Conservation (phyloP, 2,797 vertebrate genomes). For the Leptoclinus maculatus region DNA sequence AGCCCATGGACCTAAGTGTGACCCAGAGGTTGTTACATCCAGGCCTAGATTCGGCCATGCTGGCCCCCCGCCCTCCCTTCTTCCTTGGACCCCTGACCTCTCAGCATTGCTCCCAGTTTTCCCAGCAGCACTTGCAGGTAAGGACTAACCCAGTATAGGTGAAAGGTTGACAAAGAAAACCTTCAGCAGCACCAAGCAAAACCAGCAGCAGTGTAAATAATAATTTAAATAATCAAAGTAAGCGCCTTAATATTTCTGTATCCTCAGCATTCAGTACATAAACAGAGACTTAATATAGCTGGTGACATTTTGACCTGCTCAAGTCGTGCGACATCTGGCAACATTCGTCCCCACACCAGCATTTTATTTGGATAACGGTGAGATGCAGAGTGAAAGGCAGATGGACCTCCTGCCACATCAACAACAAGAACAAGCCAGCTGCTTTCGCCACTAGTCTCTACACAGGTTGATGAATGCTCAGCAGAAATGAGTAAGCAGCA, state of each 20-base stretch:
- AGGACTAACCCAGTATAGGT: background rate
- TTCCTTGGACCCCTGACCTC: slow-evolving; percentile 66
- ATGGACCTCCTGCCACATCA: slow-evolving; percentile 6
- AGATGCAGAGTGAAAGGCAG: slow-evolving; percentile 13
- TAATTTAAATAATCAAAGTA: background rate
- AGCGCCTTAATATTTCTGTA: background rate
- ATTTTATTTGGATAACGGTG: slow-evolving; percentile 12
- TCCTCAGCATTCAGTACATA: background rate
- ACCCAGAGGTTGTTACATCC: slow-evolving; percentile 86
- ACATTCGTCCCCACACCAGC: background rate
- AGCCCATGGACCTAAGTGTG: slow-evolving; percentile 91
- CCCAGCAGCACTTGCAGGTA: slow-evolving; percentile 85
- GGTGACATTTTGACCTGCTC: background rate
- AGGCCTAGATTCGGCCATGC: slow-evolving; percentile 83
- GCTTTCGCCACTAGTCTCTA: slow-evolving; percentile 12
- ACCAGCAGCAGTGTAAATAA: background rate
- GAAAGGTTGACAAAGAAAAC: background rate
- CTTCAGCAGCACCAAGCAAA: background rate
- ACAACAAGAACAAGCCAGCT: slow-evolving; percentile 38
- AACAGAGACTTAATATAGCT: background rate
- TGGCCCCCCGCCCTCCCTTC: slow-evolving; percentile 75
- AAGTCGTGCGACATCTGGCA: slow-evolving; percentile 1
- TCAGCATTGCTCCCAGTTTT: slow-evolving; percentile 72
- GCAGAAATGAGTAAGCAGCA: slow-evolving; percentile 27
- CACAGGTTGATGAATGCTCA: slow-evolving; percentile 2